Base-by-base conservation (phyloP, 2,113 vertebrate species). In the Probosciger aterrimus region DNA sequence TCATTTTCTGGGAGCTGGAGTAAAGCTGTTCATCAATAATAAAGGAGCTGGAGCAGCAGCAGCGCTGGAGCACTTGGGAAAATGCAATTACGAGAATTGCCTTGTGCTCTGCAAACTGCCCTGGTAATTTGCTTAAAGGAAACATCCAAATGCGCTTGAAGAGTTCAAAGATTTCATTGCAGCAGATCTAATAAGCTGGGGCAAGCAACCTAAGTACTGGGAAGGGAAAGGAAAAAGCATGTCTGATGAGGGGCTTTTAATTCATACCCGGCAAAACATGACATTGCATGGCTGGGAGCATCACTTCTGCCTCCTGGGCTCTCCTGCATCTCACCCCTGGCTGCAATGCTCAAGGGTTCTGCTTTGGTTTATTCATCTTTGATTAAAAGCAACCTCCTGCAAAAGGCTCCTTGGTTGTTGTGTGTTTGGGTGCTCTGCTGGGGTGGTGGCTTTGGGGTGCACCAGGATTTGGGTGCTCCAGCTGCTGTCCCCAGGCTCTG, bases 61-160 rank as follows among this genome's bases (percentile, higher is more conserved):
- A 62, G 6, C 0, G 13, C 63, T 8, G 39, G 30, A 93, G 60
- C 84, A 22, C 87, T 94, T 24, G 90, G 84, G 84, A 84, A 94
- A 93, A 96, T 24, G 84, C 30, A 68, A 76, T 95, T 87, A 87
- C 10, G 87, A 37, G 93, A 94, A 94, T 79, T 71, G 95, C 73
- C 91, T 52, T 18, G 4, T 0, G 16, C 30, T 74, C 74, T 63
- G 60, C 90, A 71, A 95, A 86, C 77, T 28, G 77, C 50, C 60
- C 53, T 0, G 23, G n/a, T 10, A 19, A 94, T 94, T 84, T 67
- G 62, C 81, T 50, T 43, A 44, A 64, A 49, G 81, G 50, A 87
- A 93, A 57, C 11, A 20, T 59, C 69, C 77, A 50, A 89, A 78
- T 4, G 68, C 31, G 20, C 8, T 33, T 49, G 24, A 43, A 46